phyloP scores from a whole-genome alignment of 2,113 vertebrate genomes.

The Hippocampus abdominalis region DNA sequence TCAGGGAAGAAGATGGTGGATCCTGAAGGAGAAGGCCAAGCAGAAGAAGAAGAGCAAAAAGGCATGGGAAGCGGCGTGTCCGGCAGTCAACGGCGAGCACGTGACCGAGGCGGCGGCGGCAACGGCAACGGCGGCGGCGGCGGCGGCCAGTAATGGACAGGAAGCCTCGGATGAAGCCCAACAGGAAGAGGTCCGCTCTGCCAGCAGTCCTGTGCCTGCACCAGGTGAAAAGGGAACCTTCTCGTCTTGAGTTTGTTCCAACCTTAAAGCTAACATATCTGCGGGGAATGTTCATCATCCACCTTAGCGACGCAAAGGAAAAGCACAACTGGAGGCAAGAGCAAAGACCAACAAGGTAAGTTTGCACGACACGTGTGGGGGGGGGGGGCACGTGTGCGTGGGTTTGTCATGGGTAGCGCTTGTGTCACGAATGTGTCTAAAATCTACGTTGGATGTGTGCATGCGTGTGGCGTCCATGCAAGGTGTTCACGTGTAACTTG shows the following conservation, averaged over 20 bases:
- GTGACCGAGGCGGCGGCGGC: slow-evolving; percentile 32
- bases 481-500: neutral
- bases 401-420: neutral
- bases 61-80: slow-evolving; percentile 28
- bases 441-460: neutral
- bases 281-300: slow-evolving; percentile 28
- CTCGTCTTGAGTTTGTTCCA: neutral
- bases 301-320: slow-evolving; percentile 39
- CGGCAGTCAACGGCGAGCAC: slow-evolving; percentile 60
- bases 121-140: no score
- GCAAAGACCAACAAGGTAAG: slow-evolving; percentile 82
- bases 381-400: no score
- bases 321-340: slow-evolving; percentile 58
- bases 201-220: neutral
- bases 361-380: neutral
- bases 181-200: slow-evolving; percentile 60
- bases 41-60: slow-evolving; percentile 84
- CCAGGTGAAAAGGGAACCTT: slow-evolving; percentile 29
- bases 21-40: slow-evolving; percentile 66
- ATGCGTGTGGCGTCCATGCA: neutral
- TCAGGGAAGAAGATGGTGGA: slow-evolving; percentile 81
- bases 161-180: slow-evolving; percentile 63
- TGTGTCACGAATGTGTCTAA: no score
- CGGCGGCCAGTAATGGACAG: slow-evolving; percentile 32
- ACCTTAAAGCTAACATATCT: neutral